Evolutionary conservation across 1,140 invertebrate species (phyloP).

Genomic region (Ridgeia piscesae): DNA sequence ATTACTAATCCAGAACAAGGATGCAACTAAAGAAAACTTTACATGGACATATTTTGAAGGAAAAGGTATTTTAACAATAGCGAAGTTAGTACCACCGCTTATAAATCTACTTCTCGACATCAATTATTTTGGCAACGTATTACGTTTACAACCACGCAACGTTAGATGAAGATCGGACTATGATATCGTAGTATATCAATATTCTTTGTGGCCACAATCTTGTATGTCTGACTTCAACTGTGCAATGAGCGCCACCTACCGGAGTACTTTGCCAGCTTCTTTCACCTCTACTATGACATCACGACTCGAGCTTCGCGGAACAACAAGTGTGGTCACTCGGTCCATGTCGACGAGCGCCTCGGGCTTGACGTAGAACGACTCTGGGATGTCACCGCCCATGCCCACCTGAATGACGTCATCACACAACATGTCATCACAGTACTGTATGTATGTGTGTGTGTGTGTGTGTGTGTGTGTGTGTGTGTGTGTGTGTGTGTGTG

Average conservation of each 20-base stretch:
- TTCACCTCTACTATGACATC: background rate
- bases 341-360: background rate
- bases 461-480: too few species aligned
- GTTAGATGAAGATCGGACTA: background rate
- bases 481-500: too few species aligned
- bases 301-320: background rate
- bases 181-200: background rate
- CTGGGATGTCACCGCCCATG: conserved; percentile 17
- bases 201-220: background rate
- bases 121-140: background rate
- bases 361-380: conserved; percentile 16
- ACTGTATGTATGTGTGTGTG: too few species aligned
- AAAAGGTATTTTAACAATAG: too few species aligned
- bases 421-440: background rate
- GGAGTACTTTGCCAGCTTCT: background rate
- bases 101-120: too few species aligned
- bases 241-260: background rate
- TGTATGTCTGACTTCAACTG: too few species aligned
- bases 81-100: too few species aligned
- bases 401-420: conserved; percentile 4
- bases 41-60: too few species aligned
- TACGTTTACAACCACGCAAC: background rate
- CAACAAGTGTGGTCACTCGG: background rate
- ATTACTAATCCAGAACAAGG: too few species aligned
- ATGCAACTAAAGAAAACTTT: too few species aligned